These are phyloP conservation scores for Dendronephthya gigantea DNA, from an alignment of 64 coral and sea anemone species.

Conservation along the genomic window DNA sequence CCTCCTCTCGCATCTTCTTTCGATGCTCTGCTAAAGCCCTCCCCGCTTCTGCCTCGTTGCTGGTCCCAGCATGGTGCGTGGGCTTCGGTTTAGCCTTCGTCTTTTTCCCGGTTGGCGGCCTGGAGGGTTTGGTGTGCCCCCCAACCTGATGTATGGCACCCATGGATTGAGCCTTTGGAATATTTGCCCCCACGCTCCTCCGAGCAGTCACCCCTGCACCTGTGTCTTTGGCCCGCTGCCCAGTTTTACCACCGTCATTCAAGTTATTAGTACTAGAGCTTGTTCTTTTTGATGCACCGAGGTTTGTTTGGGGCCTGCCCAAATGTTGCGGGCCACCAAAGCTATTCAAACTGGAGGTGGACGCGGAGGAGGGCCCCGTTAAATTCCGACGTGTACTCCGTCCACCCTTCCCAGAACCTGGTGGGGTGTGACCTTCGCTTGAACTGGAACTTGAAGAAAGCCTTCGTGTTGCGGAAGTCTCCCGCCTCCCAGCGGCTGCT, in stretches of 20 bases:
- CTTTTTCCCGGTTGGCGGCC: background rate
- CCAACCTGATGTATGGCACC: background rate
- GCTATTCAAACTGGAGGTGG: background rate
- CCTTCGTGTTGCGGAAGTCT: background rate
- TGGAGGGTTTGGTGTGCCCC: background rate
- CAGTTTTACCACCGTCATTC: background rate
- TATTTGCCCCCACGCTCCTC: background rate
- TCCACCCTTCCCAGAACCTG: background rate
- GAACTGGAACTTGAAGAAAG: background rate
- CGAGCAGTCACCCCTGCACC: background rate
- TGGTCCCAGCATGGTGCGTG: background rate
- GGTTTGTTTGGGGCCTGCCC: background rate
- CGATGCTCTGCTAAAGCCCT: background rate
- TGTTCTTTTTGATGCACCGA: background rate
- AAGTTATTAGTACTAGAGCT: background rate
- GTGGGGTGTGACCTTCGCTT: background rate
- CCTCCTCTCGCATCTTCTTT: background rate
- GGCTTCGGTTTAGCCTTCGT: background rate
- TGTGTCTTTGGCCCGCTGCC: no score
- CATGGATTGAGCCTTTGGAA: background rate
- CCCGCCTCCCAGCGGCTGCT: background rate
- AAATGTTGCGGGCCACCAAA: background rate
- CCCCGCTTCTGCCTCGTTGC: background rate
- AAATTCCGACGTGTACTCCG: background rate
- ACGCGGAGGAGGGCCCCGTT: background rate